These are phyloP conservation scores for Himalopsyche tibetana DNA, from an alignment of 2,888 invertebrate species.

Conservation along the genomic window DNA sequence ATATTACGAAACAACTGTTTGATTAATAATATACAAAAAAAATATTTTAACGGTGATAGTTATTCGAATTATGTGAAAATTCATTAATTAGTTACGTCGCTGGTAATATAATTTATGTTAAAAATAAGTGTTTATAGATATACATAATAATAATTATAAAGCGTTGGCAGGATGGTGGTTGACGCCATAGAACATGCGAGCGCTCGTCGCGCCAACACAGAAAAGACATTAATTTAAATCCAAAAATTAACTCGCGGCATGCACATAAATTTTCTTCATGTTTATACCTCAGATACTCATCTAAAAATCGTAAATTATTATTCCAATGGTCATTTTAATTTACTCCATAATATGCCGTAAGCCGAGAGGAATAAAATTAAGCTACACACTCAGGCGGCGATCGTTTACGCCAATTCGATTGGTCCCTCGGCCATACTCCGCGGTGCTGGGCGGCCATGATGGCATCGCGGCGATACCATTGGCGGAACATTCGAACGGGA, in stretches of 20 bases:
- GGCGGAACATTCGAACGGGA: constrained; percentile 43
- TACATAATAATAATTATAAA: not conserved
- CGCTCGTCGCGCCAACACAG: constrained; percentile 43
- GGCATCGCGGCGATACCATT: constrained; percentile 37
- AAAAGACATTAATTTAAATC: constrained; percentile 56
- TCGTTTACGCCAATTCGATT: constrained; percentile 51
- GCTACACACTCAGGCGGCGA: constrained; percentile 54
- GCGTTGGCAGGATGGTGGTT: constrained; percentile 6
- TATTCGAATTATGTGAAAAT: too few species aligned
- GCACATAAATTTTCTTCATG: constrained; percentile 53
- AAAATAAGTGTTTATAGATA: too few species aligned
- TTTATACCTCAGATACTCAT: constrained; percentile 58
- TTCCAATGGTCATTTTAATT: constrained; percentile 64
- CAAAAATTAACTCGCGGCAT: constrained; percentile 51
- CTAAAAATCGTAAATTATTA: constrained; percentile 61
- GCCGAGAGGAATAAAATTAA: constrained; percentile 57
- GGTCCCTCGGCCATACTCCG: constrained; percentile 37
- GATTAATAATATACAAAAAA: too few species aligned
- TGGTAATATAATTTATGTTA: too few species aligned
- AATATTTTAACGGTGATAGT: too few species aligned
- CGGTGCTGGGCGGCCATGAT: constrained; percentile 60
- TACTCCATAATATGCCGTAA: constrained; percentile 60
- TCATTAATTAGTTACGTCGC: too few species aligned
- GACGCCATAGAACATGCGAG: not conserved
- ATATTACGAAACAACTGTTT: too few species aligned